Percentiles rank a stretch among this genome's conserved stretches.
Evolutionary conservation across 2,113 vertebrate genomes (phyloP).

Genomic region (Turdus rufiventris): DNA sequence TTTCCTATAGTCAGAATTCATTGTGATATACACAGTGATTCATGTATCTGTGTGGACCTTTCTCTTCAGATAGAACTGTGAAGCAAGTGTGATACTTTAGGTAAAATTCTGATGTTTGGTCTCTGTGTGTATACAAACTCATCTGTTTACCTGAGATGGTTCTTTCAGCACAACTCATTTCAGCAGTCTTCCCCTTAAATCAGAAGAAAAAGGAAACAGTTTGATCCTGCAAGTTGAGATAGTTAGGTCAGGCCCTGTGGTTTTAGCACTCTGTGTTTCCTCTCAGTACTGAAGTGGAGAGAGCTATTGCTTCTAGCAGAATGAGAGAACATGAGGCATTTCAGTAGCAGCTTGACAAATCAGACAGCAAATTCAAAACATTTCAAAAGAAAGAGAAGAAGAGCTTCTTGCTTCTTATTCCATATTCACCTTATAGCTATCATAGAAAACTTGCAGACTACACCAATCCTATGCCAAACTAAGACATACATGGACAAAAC

Average conservation of each 20-base stretch:
- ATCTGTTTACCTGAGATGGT: not conserved
- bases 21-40: not conserved
- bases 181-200: not conserved
- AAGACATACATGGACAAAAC: not conserved
- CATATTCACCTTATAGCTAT: not conserved
- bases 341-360: not conserved
- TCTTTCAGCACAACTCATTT: not conserved
- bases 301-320: not conserved
- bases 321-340: not conserved
- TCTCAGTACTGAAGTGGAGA: not conserved
- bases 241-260: not conserved
- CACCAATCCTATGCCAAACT: not conserved
- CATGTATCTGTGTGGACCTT: not conserved
- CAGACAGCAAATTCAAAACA: not conserved
- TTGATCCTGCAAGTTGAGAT: not conserved
- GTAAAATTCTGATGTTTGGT: not conserved
- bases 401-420: not conserved
- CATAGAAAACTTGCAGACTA: not conserved
- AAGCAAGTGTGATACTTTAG: not conserved
- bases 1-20: not conserved
- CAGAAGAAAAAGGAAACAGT: not conserved
- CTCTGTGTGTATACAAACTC: not conserved
- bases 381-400: not conserved
- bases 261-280: not conserved
- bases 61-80: not conserved